Evolutionary conservation across 2,888 invertebrate genomes (phyloP).

Genomic region (Drosophila demipolita): DNA sequence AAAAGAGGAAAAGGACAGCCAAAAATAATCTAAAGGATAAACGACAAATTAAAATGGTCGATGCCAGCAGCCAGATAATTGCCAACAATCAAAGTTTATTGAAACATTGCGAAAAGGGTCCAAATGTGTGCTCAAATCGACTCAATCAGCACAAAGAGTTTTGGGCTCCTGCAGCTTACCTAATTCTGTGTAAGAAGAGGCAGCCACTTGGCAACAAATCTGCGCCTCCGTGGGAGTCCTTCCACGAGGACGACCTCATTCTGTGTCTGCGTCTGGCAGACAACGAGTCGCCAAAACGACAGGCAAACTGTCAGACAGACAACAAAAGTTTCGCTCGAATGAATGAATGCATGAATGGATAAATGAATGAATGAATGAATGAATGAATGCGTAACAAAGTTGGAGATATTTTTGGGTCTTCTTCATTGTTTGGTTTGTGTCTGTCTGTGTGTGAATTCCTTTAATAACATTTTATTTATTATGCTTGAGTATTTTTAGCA

Average conservation of each 20-base stretch:
- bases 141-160: conserved; percentile 6
- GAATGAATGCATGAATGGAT: conserved; percentile 2
- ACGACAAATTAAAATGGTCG: conserved; percentile 61
- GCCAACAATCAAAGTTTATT: conserved; percentile 77
- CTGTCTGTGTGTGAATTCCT: not conserved
- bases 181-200: conserved; percentile 15
- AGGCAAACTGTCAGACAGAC: conserved; percentile 2
- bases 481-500: conserved; percentile 14
- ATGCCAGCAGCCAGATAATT: conserved; percentile 74
- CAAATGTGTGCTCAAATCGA: conserved; percentile 16
- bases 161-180: conserved; percentile 10
- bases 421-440: not conserved
- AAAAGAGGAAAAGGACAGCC: conserved; percentile 12
- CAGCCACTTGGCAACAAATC: conserved; percentile 23
- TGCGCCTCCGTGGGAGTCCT: not conserved
- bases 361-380: conserved; percentile 2
- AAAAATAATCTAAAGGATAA: conserved; percentile 65
- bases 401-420: conserved; percentile 2
- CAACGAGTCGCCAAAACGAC: conserved; percentile 56
- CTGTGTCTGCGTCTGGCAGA: conserved; percentile 61
- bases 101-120: conserved; percentile 54
- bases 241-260: conserved; percentile 58
- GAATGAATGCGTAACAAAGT: conserved; percentile 59
- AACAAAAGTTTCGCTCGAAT: conserved; percentile 35
- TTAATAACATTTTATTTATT: conserved; percentile 5